phyloP scores from a whole-genome alignment of 2,888 invertebrate species.

The Oxytorus armatus region DNA sequence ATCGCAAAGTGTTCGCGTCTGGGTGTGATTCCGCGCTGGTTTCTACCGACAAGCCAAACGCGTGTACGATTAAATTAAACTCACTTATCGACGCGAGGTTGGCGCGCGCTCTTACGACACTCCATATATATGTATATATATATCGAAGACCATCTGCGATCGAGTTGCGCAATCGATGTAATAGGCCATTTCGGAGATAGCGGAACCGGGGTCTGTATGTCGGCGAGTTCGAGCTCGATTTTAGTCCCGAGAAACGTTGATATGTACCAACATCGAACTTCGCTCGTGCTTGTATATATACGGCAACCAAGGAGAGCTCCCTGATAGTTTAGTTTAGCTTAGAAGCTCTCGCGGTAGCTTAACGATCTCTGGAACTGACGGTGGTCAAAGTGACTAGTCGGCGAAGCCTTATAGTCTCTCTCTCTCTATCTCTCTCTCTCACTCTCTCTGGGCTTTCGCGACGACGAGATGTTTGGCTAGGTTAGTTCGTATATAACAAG shows the following conservation, averaged over 20 bases:
- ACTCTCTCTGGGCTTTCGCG: background rate
- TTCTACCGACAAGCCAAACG: conserved; percentile 47
- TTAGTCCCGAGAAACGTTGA: conserved; percentile 50
- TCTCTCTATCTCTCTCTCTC: background rate
- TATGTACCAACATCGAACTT: conserved; percentile 19
- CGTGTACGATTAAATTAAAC: conserved; percentile 67
- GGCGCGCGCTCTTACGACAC: conserved; percentile 47
- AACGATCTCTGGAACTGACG: conserved; percentile 44
- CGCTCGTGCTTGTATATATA: conserved; percentile 16
- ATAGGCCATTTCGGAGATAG: conserved; percentile 70
- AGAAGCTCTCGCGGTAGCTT: conserved; percentile 47
- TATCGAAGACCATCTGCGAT: conserved; percentile 67
- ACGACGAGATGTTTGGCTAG: conserved; percentile 3
- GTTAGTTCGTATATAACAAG: conserved; percentile 30
- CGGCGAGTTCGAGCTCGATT: conserved; percentile 52
- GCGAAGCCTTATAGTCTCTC: conserved; percentile 27
- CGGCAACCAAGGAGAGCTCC: conserved; percentile 20
- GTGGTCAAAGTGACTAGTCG: conserved; percentile 32
- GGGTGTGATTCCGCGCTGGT: conserved; percentile 60
- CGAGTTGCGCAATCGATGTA: conserved; percentile 68
- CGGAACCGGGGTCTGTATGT: conserved; percentile 54
- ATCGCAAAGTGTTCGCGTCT: conserved; percentile 48
- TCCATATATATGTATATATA: conserved; percentile 30
- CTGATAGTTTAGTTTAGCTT: conserved; percentile 22
- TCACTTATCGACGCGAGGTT: conserved; percentile 64